Percentiles rank a stretch among this genome's conserved stretches.
These are phyloP conservation scores for Philopedon plagiatum DNA, from an alignment of 2,888 invertebrate genomes.

Conservation along the genomic window DNA sequence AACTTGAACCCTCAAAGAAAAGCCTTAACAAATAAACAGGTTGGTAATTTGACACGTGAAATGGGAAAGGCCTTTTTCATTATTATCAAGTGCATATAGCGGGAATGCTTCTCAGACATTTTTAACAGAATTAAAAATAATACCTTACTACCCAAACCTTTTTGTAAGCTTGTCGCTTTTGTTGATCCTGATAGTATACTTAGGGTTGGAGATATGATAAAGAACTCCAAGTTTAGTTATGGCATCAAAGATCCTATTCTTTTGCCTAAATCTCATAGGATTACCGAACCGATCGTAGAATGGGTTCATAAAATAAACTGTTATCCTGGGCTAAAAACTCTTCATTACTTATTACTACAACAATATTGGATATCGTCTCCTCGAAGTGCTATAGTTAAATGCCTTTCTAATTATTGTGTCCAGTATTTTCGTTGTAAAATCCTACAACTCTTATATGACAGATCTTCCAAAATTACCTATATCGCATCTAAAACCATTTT, in stretches of 20 bases:
- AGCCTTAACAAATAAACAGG: too few relatives aligned
- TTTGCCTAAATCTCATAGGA: not conserved
- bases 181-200: not conserved
- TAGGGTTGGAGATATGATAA: constrained; percentile 14
- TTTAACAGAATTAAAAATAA: not conserved
- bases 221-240: not conserved
- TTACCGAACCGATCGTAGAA: constrained; percentile 13
- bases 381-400: not conserved
- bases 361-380: constrained; percentile 19
- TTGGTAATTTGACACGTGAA: too few relatives aligned
- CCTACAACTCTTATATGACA: not conserved
- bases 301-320: not conserved
- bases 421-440: not conserved
- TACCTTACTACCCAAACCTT: constrained; percentile 3
- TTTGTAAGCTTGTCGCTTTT: constrained; percentile 6
- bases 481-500: too few relatives aligned
- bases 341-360: constrained; percentile 16
- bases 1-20: too few relatives aligned
- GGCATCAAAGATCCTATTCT: constrained; percentile 1
- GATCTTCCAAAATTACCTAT: not conserved
- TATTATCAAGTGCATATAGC: not conserved
- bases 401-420: not conserved
- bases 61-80: too few relatives aligned
- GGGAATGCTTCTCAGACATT: not conserved
- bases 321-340: constrained; percentile 2